Conservation (phyloP, 1,140 invertebrate species). For the Bombus soroeensis region DNA sequence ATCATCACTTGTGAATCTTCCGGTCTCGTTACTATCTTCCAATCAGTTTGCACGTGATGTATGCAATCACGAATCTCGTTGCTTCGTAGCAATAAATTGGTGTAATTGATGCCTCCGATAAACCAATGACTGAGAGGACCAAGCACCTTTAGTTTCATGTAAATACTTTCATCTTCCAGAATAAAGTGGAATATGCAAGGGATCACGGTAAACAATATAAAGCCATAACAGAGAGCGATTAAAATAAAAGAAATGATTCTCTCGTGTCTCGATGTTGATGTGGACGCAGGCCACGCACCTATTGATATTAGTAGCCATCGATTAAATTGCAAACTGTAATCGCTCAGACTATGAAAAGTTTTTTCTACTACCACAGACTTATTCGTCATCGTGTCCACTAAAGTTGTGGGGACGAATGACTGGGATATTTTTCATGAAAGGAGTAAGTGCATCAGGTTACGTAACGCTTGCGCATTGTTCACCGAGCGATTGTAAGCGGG, state of each 20-base stretch:
- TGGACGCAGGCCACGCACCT: conserved; percentile 46
- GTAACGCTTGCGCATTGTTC: background rate
- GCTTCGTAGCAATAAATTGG: conserved; percentile 9
- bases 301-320: conserved; percentile 57
- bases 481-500: background rate
- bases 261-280: background rate
- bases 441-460: background rate
- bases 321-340: conserved; percentile 48
- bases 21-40: background rate
- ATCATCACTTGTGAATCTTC: conserved; percentile 56
- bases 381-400: conserved; percentile 8
- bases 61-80: conserved; percentile 49
- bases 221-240: conserved; percentile 1
- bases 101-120: conserved; percentile 50
- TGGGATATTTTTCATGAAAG: background rate
- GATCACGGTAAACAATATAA: conserved; percentile 21
- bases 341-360: conserved; percentile 5
- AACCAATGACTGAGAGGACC: conserved; percentile 52
- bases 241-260: conserved; percentile 8
- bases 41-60: conserved; percentile 50
- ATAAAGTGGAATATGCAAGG: conserved; percentile 23
- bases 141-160: background rate
- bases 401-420: background rate
- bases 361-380: background rate
- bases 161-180: conserved; percentile 18